These are phyloP conservation scores for Euproctis similis DNA, from an alignment of 2,888 invertebrate species.

Conservation along the genomic window DNA sequence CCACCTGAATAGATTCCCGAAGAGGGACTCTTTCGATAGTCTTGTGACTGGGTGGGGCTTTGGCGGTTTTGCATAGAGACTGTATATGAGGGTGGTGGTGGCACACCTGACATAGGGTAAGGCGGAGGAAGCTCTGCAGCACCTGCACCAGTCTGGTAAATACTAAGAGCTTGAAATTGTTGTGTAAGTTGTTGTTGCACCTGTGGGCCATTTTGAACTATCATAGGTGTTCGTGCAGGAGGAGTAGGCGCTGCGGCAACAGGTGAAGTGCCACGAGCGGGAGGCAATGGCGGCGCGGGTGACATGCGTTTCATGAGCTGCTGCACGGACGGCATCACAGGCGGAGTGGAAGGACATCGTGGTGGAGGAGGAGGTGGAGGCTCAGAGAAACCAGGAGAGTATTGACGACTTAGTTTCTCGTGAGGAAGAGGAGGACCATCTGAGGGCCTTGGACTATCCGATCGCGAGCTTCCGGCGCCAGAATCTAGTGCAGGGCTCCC, in stretches of 20 bases:
- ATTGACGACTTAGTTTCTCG: slow-evolving; percentile 79
- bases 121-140: slow-evolving; percentile 82
- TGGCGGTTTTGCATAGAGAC: slow-evolving; percentile 91
- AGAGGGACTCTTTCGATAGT: slow-evolving; percentile 89
- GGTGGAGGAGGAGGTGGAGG: slow-evolving; percentile 86
- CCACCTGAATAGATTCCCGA: slow-evolving; percentile 90
- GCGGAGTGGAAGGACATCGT: slow-evolving; percentile 81
- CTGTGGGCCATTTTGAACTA: slow-evolving; percentile 87
- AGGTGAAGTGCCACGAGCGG: slow-evolving; percentile 84
- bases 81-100: slow-evolving; percentile 89
- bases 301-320: slow-evolving; percentile 78
- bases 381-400: slow-evolving; percentile 80
- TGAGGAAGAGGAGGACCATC: slow-evolving; percentile 78
- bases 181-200: slow-evolving; percentile 91
- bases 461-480: slow-evolving; percentile 91
- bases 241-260: slow-evolving; percentile 77
- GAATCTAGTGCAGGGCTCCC: slow-evolving; percentile 92
- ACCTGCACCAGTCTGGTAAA: slow-evolving; percentile 80
- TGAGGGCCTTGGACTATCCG: slow-evolving; percentile 88
- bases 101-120: slow-evolving; percentile 78
- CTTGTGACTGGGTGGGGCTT: slow-evolving; percentile 88
- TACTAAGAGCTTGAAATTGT: slow-evolving; percentile 89
- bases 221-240: slow-evolving; percentile 82
- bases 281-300: slow-evolving; percentile 77
- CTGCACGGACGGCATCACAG: slow-evolving; percentile 79